A percentile compares a stretch with the other conserved stretches of the same genome.
phyloP scores from a whole-genome alignment of 37 sponge, comb jelly and placozoan species.

The Aphrocallistes beatrix region DNA sequence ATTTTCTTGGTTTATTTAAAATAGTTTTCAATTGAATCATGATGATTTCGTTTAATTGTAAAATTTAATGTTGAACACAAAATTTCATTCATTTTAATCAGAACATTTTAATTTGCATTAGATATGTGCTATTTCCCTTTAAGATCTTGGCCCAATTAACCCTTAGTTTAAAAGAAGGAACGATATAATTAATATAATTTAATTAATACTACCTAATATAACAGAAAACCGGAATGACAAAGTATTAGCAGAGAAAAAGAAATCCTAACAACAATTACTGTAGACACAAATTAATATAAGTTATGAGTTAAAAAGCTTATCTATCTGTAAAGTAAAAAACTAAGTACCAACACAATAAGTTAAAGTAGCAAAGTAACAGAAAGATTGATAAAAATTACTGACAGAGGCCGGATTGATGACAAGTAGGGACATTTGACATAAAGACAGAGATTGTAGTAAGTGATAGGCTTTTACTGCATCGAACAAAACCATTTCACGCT shows the following conservation, averaged over 20 bases:
- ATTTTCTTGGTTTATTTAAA: no score
- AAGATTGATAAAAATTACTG: conserved; percentile 10
- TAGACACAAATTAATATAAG: conserved; percentile 9
- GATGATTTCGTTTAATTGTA: no score
- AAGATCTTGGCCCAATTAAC: no score
- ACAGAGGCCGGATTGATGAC: not conserved
- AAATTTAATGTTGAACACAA: no score
- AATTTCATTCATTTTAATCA: no score
- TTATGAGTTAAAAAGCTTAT: conserved; percentile 18
- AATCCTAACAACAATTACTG: not conserved
- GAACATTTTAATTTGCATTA: no score
- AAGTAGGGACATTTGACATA: no score
- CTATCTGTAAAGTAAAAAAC: conserved; percentile 13
- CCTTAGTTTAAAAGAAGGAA: not conserved
- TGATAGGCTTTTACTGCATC: not conserved
- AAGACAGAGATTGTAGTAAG: not conserved
- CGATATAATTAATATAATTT: not conserved
- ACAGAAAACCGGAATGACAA: conserved; percentile 10
- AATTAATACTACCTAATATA: conserved; percentile 3
- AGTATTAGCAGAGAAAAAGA: not conserved
- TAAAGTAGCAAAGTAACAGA: conserved; percentile 19
- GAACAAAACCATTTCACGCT: not conserved
- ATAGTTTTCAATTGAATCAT: no score
- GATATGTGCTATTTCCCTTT: no score
- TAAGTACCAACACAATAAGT: conserved; percentile 17